Base-by-base conservation (phyloP, 1,140 invertebrate species). In the Heliothis virescens region DNA sequence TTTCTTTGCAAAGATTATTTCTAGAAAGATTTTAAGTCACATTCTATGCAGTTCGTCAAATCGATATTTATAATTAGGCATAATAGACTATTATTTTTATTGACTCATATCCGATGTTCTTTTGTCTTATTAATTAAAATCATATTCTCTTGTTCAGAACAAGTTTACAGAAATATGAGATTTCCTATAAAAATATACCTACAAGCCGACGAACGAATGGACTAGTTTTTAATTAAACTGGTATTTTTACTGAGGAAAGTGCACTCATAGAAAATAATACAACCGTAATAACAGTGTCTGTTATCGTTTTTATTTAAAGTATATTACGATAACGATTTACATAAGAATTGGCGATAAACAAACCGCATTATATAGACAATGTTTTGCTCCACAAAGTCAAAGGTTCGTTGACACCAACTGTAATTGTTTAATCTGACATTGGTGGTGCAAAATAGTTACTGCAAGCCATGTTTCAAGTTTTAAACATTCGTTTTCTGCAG, bases 401-500 rank as follows among this genome's bases (percentile, higher is more conserved):
- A 29, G 29, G 74, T 76, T 76, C 74, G 65, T 76, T 76, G 74
- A 76, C 74, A 76, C n/a, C 59, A 10, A 26, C 48, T 76, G 74
- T 76, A 63, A 76, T 65, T 76, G 65, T 76, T 76, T 76, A 65
- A 76, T 76, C 47, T 76, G 74, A 76, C 74, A 76, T 76, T 76
- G 60, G 59, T 55, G 13, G 47, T 62, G 57, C 60, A 53, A 34
- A 65, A 5, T 71, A 76, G 16, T 63, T 59, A 41, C 4, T 41
- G 26, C 15, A 59, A 59, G 18, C 11, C 3, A 41, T 48, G 21
- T 74, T 62, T 26, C 18, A 62, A 47, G 10, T 10, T 34, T 13
- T 26, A 52, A 26, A 18, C 53, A 7, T 60, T 73, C 29, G 4
- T 57, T 18, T 0, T 29, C 21, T 71, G 18, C 48, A 26, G 15